Evolutionary conservation across 1,140 invertebrate genomes (phyloP).

Genomic region (Hyphantria cunea): DNA sequence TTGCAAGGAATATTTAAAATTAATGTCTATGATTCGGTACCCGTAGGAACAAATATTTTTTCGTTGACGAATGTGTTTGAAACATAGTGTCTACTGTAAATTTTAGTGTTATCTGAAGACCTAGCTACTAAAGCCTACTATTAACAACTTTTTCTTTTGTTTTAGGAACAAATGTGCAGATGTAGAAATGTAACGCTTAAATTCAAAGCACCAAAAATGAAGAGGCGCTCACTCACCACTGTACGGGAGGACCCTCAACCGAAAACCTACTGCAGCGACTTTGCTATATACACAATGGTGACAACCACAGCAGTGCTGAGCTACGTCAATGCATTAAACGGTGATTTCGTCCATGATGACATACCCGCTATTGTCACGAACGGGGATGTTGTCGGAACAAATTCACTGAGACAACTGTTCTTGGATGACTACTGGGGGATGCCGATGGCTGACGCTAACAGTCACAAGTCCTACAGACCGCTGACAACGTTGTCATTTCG

Average conservation of each 20-base stretch:
- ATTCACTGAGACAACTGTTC: constrained; percentile 85
- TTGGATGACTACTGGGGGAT: constrained; percentile 96
- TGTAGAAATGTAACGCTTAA: constrained; percentile 66
- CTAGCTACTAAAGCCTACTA: too few relatives aligned
- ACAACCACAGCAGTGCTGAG: constrained; percentile 85
- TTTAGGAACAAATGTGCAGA: constrained; percentile 65
- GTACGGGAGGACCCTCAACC: constrained; percentile 65
- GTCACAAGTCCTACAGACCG: constrained; percentile 93
- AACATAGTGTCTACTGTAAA: too few relatives aligned
- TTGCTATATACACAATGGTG: constrained; percentile 83
- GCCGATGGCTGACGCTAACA: constrained; percentile 90
- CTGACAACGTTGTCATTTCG: constrained; percentile 87
- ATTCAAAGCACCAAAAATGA: constrained; percentile 63
- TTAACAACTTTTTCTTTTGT: not conserved
- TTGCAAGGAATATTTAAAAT: too few relatives aligned
- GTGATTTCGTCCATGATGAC: constrained; percentile 96
- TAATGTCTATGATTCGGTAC: too few relatives aligned
- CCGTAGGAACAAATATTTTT: too few relatives aligned
- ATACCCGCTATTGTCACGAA: constrained; percentile 93
- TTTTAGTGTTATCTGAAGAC: too few relatives aligned
- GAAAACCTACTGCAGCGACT: constrained; percentile 51
- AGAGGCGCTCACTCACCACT: constrained; percentile 64
- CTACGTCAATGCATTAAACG: constrained; percentile 90
- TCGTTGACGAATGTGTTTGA: too few relatives aligned
- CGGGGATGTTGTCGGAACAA: constrained; percentile 89